phyloP scores from a whole-genome alignment of 1,140 invertebrate genomes.

The Riptortus pedestris region DNA sequence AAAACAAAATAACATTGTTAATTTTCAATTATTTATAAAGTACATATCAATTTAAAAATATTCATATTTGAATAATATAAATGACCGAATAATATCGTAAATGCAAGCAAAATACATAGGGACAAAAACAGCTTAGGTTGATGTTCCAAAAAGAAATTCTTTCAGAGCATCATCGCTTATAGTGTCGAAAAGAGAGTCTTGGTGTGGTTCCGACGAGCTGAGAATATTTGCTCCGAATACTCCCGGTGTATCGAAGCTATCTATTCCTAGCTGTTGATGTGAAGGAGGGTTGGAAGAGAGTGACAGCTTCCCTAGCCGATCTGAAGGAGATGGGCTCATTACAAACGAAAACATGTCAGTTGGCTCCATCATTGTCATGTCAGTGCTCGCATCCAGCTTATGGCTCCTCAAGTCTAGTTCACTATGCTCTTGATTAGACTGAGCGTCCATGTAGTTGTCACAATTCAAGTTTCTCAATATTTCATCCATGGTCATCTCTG shows the following conservation, averaged over 20 bases:
- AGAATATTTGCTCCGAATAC: not conserved
- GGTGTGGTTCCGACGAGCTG: not conserved
- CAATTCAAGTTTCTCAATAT: not conserved
- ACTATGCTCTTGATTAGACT: not conserved
- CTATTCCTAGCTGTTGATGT: not conserved
- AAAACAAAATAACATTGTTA: no score
- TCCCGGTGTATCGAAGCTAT: not conserved
- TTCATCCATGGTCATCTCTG: not conserved
- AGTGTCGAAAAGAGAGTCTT: not conserved
- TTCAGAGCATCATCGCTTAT: conserved; percentile 17
- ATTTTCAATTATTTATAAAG: no score
- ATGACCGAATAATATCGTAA: no score
- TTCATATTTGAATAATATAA: no score
- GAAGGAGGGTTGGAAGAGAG: not conserved
- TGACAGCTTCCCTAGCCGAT: not conserved
- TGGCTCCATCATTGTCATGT: not conserved
- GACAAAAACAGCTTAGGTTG: no score
- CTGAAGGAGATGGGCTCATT: conserved; percentile 6
- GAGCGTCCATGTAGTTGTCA: not conserved
- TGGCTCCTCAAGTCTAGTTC: not conserved
- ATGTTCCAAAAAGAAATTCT: conserved; percentile 9
- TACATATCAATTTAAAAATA: no score
- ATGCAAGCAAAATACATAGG: no score
- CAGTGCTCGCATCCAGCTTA: not conserved
- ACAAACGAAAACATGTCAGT: conserved; percentile 14